These are phyloP conservation scores for Caenorhabditis uteleia DNA, from an alignment of 2,888 invertebrate species.

Conservation along the genomic window DNA sequence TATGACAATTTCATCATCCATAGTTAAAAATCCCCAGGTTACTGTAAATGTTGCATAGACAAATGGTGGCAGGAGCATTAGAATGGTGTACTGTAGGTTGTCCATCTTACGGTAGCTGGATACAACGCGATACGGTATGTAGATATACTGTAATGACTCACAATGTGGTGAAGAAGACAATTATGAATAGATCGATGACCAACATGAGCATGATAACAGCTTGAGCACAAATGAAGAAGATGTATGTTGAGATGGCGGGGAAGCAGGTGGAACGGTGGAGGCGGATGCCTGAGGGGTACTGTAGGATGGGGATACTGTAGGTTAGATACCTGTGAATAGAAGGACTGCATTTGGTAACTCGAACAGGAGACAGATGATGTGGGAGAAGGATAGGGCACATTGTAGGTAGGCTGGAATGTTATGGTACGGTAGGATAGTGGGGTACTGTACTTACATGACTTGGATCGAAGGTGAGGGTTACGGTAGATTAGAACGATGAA, in stretches of 20 bases:
- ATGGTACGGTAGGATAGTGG: neutral
- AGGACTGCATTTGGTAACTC: slow-evolving; percentile 29
- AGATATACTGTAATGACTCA: no score
- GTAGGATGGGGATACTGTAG: no score
- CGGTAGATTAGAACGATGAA: neutral
- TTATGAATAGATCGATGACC: slow-evolving; percentile 26
- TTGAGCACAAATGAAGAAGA: slow-evolving; percentile 34
- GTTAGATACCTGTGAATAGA: slow-evolving; percentile 14
- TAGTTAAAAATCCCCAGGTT: neutral
- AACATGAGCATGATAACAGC: slow-evolving; percentile 31
- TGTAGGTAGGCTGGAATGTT: slow-evolving; percentile 5
- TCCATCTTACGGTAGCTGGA: neutral
- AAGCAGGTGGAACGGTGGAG: no score
- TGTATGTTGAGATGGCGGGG: slow-evolving; percentile 17
- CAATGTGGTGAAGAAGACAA: slow-evolving; percentile 13
- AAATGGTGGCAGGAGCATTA: neutral
- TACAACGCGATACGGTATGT: neutral
- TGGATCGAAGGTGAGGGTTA: slow-evolving; percentile 1
- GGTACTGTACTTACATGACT: slow-evolving; percentile 2
- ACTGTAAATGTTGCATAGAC: neutral
- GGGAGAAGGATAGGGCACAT: slow-evolving; percentile 11
- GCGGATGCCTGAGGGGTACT: no score
- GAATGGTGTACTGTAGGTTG: neutral
- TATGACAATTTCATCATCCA: slow-evolving; percentile 1
- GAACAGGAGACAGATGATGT: slow-evolving; percentile 23